phyloP scores from a whole-genome alignment of 53 echinoderm and acorn worm genomes.

The Henricia sp. region DNA sequence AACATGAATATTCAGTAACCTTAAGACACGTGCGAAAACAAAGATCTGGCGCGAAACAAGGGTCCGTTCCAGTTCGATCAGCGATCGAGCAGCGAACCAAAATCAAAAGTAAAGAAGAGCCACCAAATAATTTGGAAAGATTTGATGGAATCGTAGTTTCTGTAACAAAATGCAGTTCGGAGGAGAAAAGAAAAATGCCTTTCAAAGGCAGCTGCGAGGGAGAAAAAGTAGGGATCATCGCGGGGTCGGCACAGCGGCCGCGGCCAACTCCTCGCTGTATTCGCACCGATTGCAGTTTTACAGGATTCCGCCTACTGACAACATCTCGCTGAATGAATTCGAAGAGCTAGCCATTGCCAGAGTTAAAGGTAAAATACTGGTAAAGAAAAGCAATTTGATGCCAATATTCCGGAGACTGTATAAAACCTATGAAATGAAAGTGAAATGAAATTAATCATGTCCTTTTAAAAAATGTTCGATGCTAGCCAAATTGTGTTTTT shows the following conservation, averaged over 20 bases:
- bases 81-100: too few relatives aligned
- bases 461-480: too few relatives aligned
- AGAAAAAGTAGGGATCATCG: constrained; percentile 2
- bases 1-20: constrained; percentile 65
- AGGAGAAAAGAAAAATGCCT: constrained; percentile 43
- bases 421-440: too few relatives aligned
- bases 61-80: too few relatives aligned
- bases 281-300: constrained; percentile 88
- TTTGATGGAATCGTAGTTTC: too few relatives aligned
- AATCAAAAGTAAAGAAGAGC: too few relatives aligned
- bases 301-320: constrained; percentile 85
- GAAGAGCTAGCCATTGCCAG: constrained; percentile 91
- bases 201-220: constrained; percentile 38
- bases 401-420: too few relatives aligned
- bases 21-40: constrained; percentile 38
- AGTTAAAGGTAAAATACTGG: constrained; percentile 94
- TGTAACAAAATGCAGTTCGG: constrained; percentile 61
- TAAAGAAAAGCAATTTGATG: too few relatives aligned
- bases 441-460: too few relatives aligned
- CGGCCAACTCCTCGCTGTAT: constrained; percentile 41
- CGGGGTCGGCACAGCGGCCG: constrained; percentile 12
- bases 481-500: too few relatives aligned
- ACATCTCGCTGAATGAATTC: constrained; percentile 91
- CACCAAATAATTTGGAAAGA: too few relatives aligned
- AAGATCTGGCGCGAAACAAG: constrained; percentile 55